Base-by-base conservation (phyloP, 2,888 invertebrate species). In the Lingula anatina region DNA sequence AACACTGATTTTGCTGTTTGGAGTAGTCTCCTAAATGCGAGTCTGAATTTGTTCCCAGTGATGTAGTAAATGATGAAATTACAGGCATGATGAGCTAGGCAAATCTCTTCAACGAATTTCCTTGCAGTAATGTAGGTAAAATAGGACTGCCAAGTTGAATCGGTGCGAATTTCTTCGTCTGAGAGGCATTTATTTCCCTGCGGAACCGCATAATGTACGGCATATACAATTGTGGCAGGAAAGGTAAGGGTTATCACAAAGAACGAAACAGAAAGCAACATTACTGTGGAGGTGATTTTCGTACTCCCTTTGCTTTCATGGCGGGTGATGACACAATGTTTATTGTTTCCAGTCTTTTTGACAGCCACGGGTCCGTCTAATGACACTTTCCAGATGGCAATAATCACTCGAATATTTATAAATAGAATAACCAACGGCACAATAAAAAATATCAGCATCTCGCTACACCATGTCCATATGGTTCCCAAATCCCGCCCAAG, bases 341-440 rank as follows among this genome's bases (percentile, higher is more conserved):
- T 38, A 36, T 27, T 27, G 7, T 25, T 15, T 31, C 44, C 36
- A 36, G 20, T 20, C 20, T 41, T 28, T 15, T 37, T 37, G 28
- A 37, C 43, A 35, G 38, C 36, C 25, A 26, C 21, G 7, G 44
- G 44, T 21, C 25, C 15, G 31, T 44, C 38, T 25, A 45, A 42
- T 43, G 47, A 42, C 23, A 42, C 37, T 24, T 28, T 21, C 42
- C 36, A n/a, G 50, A 52, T 40, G 39, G 47, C n/a, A n/a, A n/a
- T n/a, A n/a, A 75, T 71, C 12, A 75, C 75, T 15, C 71, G 59
- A 3, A 73, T 58, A 50, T 75, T 75, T 56, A 74, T 73, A 21
- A 72, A 48, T 7, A 75, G 58, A 23, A 68, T 71, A 24, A 64
- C 61, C 4, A 71, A 38, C 0, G 75, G 75, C 3, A 73, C 69